Evolutionary conservation across 2,113 vertebrate genomes (phyloP).

Genomic region (Microtus richardsoni): DNA sequence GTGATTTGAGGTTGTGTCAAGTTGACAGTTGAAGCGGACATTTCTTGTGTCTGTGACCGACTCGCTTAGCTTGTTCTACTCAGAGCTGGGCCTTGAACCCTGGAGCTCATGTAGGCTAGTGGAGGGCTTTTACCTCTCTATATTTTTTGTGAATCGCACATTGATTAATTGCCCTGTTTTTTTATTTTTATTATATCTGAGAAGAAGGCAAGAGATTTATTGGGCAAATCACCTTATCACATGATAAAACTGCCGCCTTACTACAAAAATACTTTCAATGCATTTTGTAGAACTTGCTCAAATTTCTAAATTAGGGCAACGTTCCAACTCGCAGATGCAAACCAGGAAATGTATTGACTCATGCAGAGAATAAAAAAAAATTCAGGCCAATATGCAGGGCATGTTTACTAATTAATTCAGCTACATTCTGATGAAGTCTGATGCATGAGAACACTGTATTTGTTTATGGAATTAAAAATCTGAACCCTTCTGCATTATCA

Average conservation of each 20-base stretch:
- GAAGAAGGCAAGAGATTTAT: not conserved
- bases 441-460: conserved; percentile 59
- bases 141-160: not conserved
- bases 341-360: conserved; percentile 5
- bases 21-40: not conserved
- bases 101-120: not conserved
- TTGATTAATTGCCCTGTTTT: not conserved
- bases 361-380: conserved; percentile 40
- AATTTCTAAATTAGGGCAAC: conserved; percentile 46
- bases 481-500: conserved; percentile 59
- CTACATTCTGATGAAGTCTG: conserved; percentile 64
- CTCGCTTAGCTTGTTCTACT: not conserved
- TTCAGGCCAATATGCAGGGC: conserved; percentile 44
- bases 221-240: not conserved
- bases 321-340: not conserved
- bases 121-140: not conserved
- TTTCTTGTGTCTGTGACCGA: not conserved
- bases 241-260: not conserved
- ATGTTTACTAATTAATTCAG: conserved; percentile 77
- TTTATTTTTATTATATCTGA: not conserved
- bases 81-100: not conserved
- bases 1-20: not conserved
- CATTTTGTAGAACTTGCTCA: not conserved
- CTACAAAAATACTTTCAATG: not conserved
- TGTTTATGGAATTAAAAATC: conserved; percentile 74